Percentiles rank a stretch among this genome's conserved stretches.
These are phyloP conservation scores for Erebia ligea DNA, from an alignment of 2,888 invertebrate species.

Conservation along the genomic window DNA sequence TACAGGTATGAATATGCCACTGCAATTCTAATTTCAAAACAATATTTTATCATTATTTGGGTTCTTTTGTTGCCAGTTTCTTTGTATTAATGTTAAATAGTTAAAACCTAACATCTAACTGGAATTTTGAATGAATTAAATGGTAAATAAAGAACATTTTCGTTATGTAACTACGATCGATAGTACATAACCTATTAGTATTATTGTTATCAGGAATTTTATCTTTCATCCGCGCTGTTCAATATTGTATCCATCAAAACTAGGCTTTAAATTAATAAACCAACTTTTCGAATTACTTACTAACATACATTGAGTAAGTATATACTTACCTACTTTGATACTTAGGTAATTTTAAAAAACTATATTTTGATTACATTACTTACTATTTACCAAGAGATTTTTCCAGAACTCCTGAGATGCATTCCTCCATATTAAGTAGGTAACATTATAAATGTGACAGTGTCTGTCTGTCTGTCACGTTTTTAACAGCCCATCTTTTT, in stretches of 20 bases:
- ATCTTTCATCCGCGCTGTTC: conserved; percentile 9
- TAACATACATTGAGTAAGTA: too few species aligned
- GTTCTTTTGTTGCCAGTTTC: conserved; percentile 22
- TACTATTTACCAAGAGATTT: too few species aligned
- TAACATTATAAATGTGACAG: too few species aligned
- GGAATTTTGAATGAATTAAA: not conserved
- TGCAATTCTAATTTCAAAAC: conserved; percentile 39
- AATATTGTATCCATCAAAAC: too few species aligned
- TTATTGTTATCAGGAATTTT: not conserved
- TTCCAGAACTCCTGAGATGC: too few species aligned
- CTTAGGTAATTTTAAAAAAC: too few species aligned
- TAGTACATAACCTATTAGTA: conserved; percentile 45
- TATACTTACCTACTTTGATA: not conserved
- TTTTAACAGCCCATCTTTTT: too few species aligned
- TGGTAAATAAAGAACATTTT: conserved; percentile 27
- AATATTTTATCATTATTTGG: conserved; percentile 9
- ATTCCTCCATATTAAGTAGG: too few species aligned
- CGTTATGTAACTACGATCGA: conserved; percentile 68
- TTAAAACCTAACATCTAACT: not conserved
- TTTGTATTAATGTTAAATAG: conserved; percentile 4
- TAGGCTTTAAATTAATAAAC: too few species aligned
- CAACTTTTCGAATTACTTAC: too few species aligned
- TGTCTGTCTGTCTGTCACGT: too few species aligned
- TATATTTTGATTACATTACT: too few species aligned
- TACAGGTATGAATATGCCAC: conserved; percentile 28